Evolutionary conservation across 37 sponge, comb jelly and placozoan species (phyloP).

Genomic region (Crambe crambe): DNA sequence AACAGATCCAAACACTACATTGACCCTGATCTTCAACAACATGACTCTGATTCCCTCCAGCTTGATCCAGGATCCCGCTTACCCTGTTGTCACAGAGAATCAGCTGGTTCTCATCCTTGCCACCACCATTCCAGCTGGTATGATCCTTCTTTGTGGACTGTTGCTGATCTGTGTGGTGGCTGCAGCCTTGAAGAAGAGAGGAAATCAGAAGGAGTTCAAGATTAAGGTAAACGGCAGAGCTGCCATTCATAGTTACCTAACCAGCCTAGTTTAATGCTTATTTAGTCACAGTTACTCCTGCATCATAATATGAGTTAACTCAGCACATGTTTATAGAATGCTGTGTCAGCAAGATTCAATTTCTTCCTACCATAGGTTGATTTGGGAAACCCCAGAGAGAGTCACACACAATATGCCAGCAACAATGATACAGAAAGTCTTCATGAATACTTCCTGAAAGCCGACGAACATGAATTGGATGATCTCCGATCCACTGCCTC

Average conservation of each 20-base stretch:
- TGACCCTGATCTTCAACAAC: conserved; percentile 32
- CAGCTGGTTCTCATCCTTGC: conserved; percentile 34
- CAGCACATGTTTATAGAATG: neutral
- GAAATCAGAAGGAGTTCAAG: too few species aligned
- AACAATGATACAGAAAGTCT: neutral
- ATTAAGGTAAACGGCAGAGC: neutral
- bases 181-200: too few species aligned
- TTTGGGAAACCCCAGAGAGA: too few species aligned
- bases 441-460: conserved; percentile 7
- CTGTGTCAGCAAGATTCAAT: neutral
- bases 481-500: conserved; percentile 6
- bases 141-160: neutral
- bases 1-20: neutral
- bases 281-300: neutral
- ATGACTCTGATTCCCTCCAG: conserved; percentile 8
- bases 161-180: conserved; percentile 22
- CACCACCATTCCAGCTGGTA: conserved; percentile 29
- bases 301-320: too few species aligned
- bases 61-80: conserved; percentile 32
- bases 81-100: neutral
- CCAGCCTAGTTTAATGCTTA: too few species aligned
- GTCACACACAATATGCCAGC: too few species aligned
- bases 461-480: conserved; percentile 12
- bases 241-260: neutral
- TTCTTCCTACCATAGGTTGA: too few species aligned